These are phyloP conservation scores for Apostichopus californicus DNA, from an alignment of 35 echinoderm and acorn worm species.

Conservation along the genomic window DNA sequence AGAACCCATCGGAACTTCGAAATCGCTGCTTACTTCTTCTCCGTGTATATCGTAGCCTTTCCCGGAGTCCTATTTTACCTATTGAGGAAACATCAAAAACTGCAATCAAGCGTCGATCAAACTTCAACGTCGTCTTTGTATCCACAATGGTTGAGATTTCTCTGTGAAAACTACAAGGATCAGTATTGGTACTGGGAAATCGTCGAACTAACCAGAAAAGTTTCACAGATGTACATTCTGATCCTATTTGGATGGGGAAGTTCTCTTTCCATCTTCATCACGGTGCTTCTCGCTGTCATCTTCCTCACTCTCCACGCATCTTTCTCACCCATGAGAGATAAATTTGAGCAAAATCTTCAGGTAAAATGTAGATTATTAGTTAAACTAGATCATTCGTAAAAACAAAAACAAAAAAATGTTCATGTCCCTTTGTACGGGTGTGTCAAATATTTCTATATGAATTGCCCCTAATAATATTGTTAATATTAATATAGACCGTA, in stretches of 20 bases:
- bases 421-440: too few species aligned
- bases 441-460: too few species aligned
- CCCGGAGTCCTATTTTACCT: neutral
- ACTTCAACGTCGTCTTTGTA: too few species aligned
- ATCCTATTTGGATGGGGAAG: constrained; percentile 23
- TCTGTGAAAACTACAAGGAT: constrained; percentile 61
- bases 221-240: constrained; percentile 36
- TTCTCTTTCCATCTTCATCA: constrained; percentile 23
- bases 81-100: neutral
- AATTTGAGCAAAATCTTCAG: constrained; percentile 57
- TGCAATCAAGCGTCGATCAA: neutral
- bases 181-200: constrained; percentile 61
- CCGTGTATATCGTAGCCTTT: neutral
- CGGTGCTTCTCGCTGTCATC: constrained; percentile 32
- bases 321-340: constrained; percentile 50
- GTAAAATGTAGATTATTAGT: neutral
- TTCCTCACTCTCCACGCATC: constrained; percentile 50
- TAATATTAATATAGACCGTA: too few species aligned
- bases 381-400: too few species aligned
- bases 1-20: neutral
- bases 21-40: neutral
- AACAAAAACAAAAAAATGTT: too few species aligned
- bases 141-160: constrained; percentile 35
- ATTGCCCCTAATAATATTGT: too few species aligned
- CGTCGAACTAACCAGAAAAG: constrained; percentile 45